Base-by-base conservation (phyloP, 1,140 invertebrate species). In the Cryptotermes secundus region DNA sequence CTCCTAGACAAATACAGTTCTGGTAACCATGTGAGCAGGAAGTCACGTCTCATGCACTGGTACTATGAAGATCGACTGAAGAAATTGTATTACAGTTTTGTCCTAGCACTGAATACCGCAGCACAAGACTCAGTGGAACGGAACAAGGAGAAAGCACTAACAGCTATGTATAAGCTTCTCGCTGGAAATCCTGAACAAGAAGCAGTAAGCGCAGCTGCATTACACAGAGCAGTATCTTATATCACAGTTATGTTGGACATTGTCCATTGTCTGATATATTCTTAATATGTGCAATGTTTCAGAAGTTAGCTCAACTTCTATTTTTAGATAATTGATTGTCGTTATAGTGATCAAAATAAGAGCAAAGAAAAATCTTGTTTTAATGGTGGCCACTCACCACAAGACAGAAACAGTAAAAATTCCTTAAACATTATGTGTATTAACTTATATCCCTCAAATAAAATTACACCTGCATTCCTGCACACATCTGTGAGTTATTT, bases 161-260 rank as follows among this genome's bases (percentile, higher is more conserved):
- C 92, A 86, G 91, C 93, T 0, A 93, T 98, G 89, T 94, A 94
- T 72, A 94, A 96, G 86, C 88, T 99, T 16, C 89, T 99, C 24
- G 92, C 93, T 83, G 93, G 92, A 83, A 96, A 97, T 88, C 93
- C 96, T 0, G 98, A 99, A 89, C 95, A 97, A 89, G 98, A 99
- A 89, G 93, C 95, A 89, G 94, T 95, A 89, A 89, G 88, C 86
- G 80, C 45, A 80, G 42, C 34, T 87, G 26, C 12, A 80, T 19
- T n/a, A 34, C 53, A 38, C 45, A 83, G 80, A 72, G 7, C 7
- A 72, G 16, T 72, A 72, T 72, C 6, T 31, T 14, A n/a, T 0
- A 72, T 12, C 14, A 31, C 7, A 72, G 14, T 72, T n/a, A 1
- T 72, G 59, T 31, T 72, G 26, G 59, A 80, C 34, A 85, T 86